Conservation (phyloP, 2,888 invertebrate species). For the Keiferia lycopersicella region DNA sequence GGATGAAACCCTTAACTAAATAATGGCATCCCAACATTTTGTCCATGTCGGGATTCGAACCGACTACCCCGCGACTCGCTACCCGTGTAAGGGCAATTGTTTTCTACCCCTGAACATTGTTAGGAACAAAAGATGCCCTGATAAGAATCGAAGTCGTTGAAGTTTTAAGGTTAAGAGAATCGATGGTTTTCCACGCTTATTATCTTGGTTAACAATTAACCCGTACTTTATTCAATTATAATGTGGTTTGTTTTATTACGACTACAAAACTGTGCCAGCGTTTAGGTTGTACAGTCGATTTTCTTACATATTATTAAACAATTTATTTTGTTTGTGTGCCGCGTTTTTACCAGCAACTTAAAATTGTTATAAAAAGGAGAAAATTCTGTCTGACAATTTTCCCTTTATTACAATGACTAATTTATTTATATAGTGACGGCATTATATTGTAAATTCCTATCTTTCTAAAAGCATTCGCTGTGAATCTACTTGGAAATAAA, state of each 20-base stretch:
- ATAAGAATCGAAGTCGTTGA: constrained; percentile 60
- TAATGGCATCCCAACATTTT: constrained; percentile 69
- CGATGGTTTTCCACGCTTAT: constrained; percentile 33
- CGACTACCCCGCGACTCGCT: constrained; percentile 49
- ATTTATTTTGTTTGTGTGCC: no score
- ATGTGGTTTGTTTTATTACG: not conserved
- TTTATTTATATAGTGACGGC: no score
- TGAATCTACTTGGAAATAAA: no score
- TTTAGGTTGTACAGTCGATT: no score
- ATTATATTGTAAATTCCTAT: no score
- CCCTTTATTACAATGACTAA: no score
- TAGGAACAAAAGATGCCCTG: constrained; percentile 63
- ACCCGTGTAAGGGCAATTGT: constrained; percentile 54
- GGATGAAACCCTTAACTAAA: constrained; percentile 68
- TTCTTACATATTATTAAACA: no score
- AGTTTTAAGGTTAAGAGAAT: constrained; percentile 16
- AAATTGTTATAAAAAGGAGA: no score
- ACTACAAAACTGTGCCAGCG: no score
- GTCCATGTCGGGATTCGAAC: constrained; percentile 52
- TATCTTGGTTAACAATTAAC: not conserved
- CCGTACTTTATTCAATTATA: not conserved
- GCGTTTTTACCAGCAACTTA: no score
- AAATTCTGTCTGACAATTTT: no score
- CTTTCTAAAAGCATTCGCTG: no score
- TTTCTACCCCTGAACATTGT: constrained; percentile 61